These are phyloP conservation scores for Papilio dardanus DNA, from an alignment of 1,140 invertebrate genomes.

Conservation along the genomic window DNA sequence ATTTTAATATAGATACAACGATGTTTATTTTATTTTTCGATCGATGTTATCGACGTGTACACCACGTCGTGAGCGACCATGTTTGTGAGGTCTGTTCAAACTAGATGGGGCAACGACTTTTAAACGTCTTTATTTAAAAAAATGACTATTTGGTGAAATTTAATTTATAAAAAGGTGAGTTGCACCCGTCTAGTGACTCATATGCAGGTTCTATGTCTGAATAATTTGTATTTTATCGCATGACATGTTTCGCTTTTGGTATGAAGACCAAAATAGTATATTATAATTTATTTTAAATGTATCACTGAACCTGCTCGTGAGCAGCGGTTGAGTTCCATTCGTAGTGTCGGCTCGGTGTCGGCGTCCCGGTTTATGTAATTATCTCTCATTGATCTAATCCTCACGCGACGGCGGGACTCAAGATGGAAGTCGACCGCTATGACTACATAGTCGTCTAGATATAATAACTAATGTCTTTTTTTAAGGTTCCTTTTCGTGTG, in stretches of 20 bases:
- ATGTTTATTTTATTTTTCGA: constrained; percentile 61
- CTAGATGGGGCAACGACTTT: constrained; percentile 1
- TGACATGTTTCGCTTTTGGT: background rate
- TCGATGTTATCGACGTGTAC: constrained; percentile 63
- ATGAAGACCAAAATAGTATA: background rate
- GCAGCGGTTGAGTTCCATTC: constrained; percentile 18
- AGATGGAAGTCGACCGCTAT: background rate
- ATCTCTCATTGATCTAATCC: background rate
- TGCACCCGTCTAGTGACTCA: constrained; percentile 33
- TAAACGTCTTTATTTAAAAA: background rate
- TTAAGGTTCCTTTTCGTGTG: constrained; percentile 73
- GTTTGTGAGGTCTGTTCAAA: constrained; percentile 39
- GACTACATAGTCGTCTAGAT: constrained; percentile 52
- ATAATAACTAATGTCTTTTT: constrained; percentile 74
- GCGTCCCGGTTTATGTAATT: constrained; percentile 6
- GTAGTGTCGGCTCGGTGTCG: background rate
- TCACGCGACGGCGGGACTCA: background rate
- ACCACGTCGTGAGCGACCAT: constrained; percentile 48
- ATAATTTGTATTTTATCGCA: background rate
- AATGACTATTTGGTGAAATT: background rate
- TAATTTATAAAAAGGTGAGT: background rate
- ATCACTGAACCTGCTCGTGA: constrained; percentile 23
- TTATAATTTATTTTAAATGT: background rate
- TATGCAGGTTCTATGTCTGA: constrained; percentile 9
- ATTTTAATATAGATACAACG: constrained; percentile 56